These are phyloP conservation scores for Champsocephalus esox DNA, from an alignment of 2,797 vertebrate genomes.

Conservation along the genomic window DNA sequence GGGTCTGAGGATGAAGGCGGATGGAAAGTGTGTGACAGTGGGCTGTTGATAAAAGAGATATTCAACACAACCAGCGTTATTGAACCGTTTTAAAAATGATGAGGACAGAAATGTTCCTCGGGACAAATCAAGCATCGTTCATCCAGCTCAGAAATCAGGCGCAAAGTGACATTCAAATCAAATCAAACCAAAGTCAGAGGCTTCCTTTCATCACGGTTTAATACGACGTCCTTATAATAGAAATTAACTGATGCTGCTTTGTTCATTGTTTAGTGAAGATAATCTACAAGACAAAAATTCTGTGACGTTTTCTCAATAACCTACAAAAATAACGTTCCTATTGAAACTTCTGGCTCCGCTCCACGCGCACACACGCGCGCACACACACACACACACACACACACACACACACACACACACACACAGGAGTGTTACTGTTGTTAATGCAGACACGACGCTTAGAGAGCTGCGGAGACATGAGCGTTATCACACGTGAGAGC, in stretches of 20 bases:
- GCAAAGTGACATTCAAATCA: too few relatives aligned
- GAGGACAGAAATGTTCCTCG: too few relatives aligned
- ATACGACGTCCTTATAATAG: conserved; percentile 53
- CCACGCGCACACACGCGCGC: conserved; percentile 23
- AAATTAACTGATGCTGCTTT: conserved; percentile 45
- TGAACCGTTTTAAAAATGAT: too few relatives aligned
- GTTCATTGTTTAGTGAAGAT: conserved; percentile 32
- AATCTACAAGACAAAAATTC: conserved; percentile 31
- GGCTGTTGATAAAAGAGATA: too few relatives aligned
- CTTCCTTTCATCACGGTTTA: conserved; percentile 44
- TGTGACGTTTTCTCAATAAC: conserved; percentile 28
- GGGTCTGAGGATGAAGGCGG: too few relatives aligned
- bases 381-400: conserved; percentile 23
- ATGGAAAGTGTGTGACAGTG: too few relatives aligned
- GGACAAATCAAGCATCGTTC: too few relatives aligned
- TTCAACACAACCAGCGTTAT: too few relatives aligned
- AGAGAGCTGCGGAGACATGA: conserved; percentile 35
- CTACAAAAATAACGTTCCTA: conserved; percentile 42
- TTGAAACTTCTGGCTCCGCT: conserved; percentile 17
- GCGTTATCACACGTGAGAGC: conserved; percentile 19
- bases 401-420: conserved; percentile 38
- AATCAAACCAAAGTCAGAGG: background rate
- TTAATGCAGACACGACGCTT: conserved; percentile 54
- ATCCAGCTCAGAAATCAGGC: too few relatives aligned
- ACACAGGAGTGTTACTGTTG: conserved; percentile 39